Base-by-base conservation (phyloP, 2,797 vertebrate species). In the Onychomys arenicola region DNA sequence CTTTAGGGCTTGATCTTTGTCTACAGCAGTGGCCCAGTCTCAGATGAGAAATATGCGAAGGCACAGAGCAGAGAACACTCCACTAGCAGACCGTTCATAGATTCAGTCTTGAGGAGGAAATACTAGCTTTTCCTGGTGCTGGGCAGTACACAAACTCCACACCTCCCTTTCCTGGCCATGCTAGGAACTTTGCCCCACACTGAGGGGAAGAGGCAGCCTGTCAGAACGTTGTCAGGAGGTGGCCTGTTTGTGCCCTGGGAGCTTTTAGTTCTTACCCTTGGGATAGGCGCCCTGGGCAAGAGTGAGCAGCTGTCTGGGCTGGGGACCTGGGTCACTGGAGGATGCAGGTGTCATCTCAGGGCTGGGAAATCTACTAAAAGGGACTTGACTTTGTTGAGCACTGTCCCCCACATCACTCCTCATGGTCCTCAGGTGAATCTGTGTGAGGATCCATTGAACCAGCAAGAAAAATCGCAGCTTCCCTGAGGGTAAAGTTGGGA, bases 321-420 rank as follows among this genome's bases (percentile, higher is more conserved):
- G 5, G 37, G 3, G 34, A 40, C 2, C 29, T 1, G 43, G 71
- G 29, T 34, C 13, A 32, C 83, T 21, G 2, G 0, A 14, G 29
- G 49, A 34, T 8, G 57, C 23, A 75, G 25, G 25, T 29, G 40
- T 16, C 85, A 23, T 17, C 16, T 14, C 6, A n/a, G 46, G 67
- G 23, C 49, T 57, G 10, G 10, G n/a, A 34, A 40, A 65, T 37
- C 49, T 63, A 59, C 55, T 69, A 61, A 29, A 59, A 23, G 27
- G 46, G 21, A 23, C n/a, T 16, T 11, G 46, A 55, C 17, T 65
- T 34, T 32, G 19, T 1, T 6, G 65, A 12, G 37, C 4, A 5
- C 43, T 77, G 4, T 46, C 46, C 12, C 14, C 25, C 0, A 0
- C 19, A 2, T 13, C 69, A 12, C 49, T 55, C n/a, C 34, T 0